Base-by-base conservation (phyloP, 2,113 vertebrate species). In the Paramormyrops kingsleyae region DNA sequence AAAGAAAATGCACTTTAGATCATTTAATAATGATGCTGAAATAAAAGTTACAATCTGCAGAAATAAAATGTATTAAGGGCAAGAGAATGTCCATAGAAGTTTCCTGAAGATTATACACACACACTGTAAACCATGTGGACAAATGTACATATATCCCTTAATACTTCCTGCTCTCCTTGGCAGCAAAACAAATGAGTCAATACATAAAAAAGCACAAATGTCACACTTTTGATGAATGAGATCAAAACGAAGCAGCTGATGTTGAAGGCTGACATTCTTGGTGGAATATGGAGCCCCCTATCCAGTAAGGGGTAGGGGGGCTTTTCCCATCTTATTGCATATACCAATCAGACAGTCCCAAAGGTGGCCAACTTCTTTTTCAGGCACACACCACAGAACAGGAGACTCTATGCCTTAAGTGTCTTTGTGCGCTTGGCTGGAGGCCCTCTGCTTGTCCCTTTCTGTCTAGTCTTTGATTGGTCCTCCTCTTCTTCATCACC, bases 381-480 rank as follows among this genome's bases (percentile, higher is more conserved):
- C 70, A 74, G 70, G 15, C 31, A n/a, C 10, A 31, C 4, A 15
- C 31, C 35, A 80, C 74, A 42, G 35, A 19, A 39, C 74, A 19
- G 35, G 70, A 77, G 15, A 42, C 15, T 13, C 27, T 80, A 80
- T 80, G 35, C 31, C 31, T 80, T 80, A 15, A 92, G 42, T 8
- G 52, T 92, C 90, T 92, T 95, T 52, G 90, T 87, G 87, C 90
- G 94, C 90, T 96, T 96, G 2, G 91, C 84, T 80, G 94, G 94
- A 88, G 94, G 94, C 13, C 91, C 93, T 24, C 17, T 17, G 19
- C 92, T 91, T 66, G 87, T 59, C 21, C 87, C 91, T 9, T 87
- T 89, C 15, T 5, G 42, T 2, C 47, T 1, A 6, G n/a, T 56
- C 88, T 91, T 49, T 17, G 8, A 35, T 9, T 59, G 56, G 5